Evolutionary conservation across 1,140 invertebrate genomes (phyloP).

Genomic region (Hormaphis cornu): DNA sequence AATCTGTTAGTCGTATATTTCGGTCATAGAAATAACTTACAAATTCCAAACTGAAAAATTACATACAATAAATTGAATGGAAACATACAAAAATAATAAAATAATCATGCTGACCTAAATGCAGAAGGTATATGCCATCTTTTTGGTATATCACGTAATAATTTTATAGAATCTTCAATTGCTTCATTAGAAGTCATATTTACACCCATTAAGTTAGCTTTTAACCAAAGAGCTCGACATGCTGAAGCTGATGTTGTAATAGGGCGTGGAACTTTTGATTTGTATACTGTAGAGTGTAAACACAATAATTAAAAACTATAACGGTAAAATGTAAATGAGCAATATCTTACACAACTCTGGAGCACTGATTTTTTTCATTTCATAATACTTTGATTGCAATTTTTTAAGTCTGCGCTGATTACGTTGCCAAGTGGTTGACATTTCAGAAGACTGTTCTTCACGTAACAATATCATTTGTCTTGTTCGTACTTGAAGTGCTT

Average conservation of each 20-base stretch:
- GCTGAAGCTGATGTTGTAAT: conserved; percentile 84
- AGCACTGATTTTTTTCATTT: conserved; percentile 55
- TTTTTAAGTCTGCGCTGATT: conserved; percentile 69
- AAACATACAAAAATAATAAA: not conserved
- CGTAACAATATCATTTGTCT: conserved; percentile 51
- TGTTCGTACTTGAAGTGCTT: conserved; percentile 74
- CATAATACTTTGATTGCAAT: conserved; percentile 63
- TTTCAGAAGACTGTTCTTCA: conserved; percentile 47
- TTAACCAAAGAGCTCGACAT: conserved; percentile 68
- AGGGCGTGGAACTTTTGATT: conserved; percentile 84
- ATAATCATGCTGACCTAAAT: conserved; percentile 45
- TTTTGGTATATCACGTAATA: conserved; percentile 72
- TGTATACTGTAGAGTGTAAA: conserved; percentile 57
- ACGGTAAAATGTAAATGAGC: not conserved
- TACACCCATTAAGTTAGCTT: conserved; percentile 85
- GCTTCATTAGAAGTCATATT: conserved; percentile 66
- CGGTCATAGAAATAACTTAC: conserved; percentile 87
- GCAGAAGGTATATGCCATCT: conserved; percentile 90
- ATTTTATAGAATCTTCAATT: conserved; percentile 66
- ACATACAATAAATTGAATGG: not conserved
- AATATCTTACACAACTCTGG: conserved; percentile 18
- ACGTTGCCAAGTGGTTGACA: conserved; percentile 57
- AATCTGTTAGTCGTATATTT: conserved; percentile 60
- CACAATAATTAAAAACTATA: conserved; percentile 27
- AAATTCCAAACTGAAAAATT: conserved; percentile 71